Base-by-base conservation (phyloP, 2,888 invertebrate genomes). In the Lissocephala sabroskyi region DNA sequence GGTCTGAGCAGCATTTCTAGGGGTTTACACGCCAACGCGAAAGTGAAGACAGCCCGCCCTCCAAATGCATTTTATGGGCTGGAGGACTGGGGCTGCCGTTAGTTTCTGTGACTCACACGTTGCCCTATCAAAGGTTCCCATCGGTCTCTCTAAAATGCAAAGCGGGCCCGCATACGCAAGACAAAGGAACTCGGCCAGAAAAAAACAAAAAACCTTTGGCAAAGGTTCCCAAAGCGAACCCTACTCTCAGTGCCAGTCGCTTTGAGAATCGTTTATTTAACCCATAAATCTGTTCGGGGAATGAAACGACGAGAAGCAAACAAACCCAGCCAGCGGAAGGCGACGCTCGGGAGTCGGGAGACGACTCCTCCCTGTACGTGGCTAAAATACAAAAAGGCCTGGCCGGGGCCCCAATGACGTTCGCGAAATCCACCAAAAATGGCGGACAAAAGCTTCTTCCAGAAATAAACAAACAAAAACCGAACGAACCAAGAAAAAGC, bases 221-320 rank as follows among this genome's bases (percentile, higher is more conserved):
- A n/a, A n/a, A 36, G 40, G 52, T 49, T 30, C 30, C 29, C 41
- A 45, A 47, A 45, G 33, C 43, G 33, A 43, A 43, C 30, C 28
- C 26, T 17, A 19, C 17, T n/a, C n/a, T 23, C 23, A 23, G 23
- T 5, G 7, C 3, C 23, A 23, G 23, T 5, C 7, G 23, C 23
- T 23, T 5, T 23, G 23, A 71, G 71, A 61, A 67, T 55, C 73
- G 76, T 68, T 71, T 67, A 75, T 67, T 71, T 68, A 68, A 75
- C 58, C 67, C 76, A 68, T 68, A 68, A 68, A 68, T 68, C 58
- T 61, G 62, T 49, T n/a, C n/a, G n/a, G n/a, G n/a, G n/a, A n/a
- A n/a, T n/a, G n/a, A n/a, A n/a, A n/a, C n/a, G n/a, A 41, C 39
- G 51, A 52, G 7, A 51, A 50, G 54, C 45, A 61, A 62, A 55